phyloP scores from a whole-genome alignment of 30 jellyfish, hydroid and myxozoan species.

The Morbakka virulenta region DNA sequence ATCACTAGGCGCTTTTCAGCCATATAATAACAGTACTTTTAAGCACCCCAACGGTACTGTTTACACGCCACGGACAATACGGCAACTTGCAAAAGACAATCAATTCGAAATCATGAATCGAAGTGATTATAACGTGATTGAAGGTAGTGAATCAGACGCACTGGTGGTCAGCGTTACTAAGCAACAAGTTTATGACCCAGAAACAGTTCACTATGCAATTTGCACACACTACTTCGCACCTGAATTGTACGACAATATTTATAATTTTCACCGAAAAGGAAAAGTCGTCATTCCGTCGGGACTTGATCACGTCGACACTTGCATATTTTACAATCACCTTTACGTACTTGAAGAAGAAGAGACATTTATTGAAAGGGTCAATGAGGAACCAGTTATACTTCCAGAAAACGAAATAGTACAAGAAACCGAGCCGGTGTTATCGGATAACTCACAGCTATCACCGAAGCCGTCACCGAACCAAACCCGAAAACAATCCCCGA shows the following conservation, averaged over 20 bases:
- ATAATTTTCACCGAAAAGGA: conserved; percentile 80
- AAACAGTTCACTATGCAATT: conserved; percentile 65
- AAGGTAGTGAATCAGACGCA: too few species aligned
- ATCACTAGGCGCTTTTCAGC: neutral
- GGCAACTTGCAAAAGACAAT: too few species aligned
- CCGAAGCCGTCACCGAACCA: too few species aligned
- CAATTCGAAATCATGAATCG: too few species aligned
- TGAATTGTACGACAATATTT: conserved; percentile 73
- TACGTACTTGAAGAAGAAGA: conserved; percentile 84
- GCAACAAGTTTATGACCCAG: too few species aligned
- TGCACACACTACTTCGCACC: conserved; percentile 85
- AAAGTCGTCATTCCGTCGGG: conserved; percentile 68
- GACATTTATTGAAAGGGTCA: conserved; percentile 68
- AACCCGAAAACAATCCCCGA: neutral
- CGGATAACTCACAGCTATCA: too few species aligned
- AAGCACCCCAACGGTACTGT: too few species aligned
- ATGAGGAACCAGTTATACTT: neutral
- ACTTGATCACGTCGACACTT: conserved; percentile 57
- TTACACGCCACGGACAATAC: too few species aligned
- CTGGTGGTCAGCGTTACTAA: too few species aligned
- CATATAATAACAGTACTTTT: too few species aligned
- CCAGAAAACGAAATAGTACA: neutral
- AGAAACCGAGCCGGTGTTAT: too few species aligned
- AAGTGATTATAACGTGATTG: too few species aligned
- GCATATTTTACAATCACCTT: conserved; percentile 78